Conservation (phyloP, 2,113 vertebrate genomes). For the Dipodomys merriami region DNA sequence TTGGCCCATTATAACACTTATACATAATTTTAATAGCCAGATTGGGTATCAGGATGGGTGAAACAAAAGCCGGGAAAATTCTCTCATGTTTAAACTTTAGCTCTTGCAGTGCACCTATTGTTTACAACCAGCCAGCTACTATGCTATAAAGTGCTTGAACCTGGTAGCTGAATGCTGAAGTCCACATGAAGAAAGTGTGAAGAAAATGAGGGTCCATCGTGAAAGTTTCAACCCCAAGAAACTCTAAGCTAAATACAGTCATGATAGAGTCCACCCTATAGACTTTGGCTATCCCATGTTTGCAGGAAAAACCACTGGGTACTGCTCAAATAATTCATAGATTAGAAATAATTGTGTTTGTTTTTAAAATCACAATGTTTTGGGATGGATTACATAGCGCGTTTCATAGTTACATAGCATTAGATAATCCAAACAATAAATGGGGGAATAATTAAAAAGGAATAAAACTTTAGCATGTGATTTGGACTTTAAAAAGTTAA, state of each 20-base stretch:
- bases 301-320: neutral
- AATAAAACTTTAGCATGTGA: neutral
- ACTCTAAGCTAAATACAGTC: neutral
- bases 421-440: slow-evolving; percentile 34
- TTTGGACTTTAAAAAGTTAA: slow-evolving; percentile 25
- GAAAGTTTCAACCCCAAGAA: neutral
- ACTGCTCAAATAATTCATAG: neutral
- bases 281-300: neutral
- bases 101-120: neutral
- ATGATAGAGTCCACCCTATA: neutral
- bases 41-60: neutral
- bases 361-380: neutral
- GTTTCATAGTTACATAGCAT: neutral
- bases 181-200: neutral
- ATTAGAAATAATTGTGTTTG: slow-evolving; percentile 31
- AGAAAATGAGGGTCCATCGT: neutral
- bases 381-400: neutral
- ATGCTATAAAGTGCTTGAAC: neutral
- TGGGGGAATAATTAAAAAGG: neutral
- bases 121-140: slow-evolving; percentile 10
- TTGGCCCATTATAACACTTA: neutral
- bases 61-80: neutral
- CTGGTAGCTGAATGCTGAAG: neutral
- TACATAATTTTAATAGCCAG: neutral
- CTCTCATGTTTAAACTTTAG: neutral